Evolutionary conservation across 2,888 invertebrate genomes (phyloP), one percentile per base, ranked within the genome.

Genomic region (Andrena bucephala): DNA sequence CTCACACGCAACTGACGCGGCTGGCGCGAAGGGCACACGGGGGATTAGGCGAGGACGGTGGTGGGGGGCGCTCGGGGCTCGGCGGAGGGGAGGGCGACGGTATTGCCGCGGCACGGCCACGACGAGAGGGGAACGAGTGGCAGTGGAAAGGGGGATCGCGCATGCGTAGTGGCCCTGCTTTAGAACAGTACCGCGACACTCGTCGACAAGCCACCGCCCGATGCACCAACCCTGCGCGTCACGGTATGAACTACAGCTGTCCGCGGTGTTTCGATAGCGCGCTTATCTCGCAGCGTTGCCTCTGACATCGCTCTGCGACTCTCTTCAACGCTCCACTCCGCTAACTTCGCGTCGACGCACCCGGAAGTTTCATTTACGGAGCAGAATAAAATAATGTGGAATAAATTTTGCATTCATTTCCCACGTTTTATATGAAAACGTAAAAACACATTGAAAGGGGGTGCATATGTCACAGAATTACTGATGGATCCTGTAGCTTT

Each of bases 191-290:
- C 88, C 92, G 89, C 89, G 90, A 92, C 91, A 91, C 87, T 91
- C 88, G 85, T 75, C 85, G 85, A 76, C 86, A 87, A 89, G 94
- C 95, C 95, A 95, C 95, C 95, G 92, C 95, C 93, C 94, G 93
- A 90, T 89, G 88, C 89, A 89, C 76, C 86, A 70, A 81, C 75
- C 80, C 82, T 52, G 72, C 90, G 94, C 94, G 94, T 94, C 94
- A 94, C 66, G 48, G 36, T 74, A 62, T 94, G 92, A 78, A 87
- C 84, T 89, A 89, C 77, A 81, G 77, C 73, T 67, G 71, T 81
- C 74, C 59, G 24, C 42, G 31, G n/a, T 79, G 60, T 79, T 66
- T 29, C 60, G 27, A 67, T 52, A 63, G 29, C 52, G 48, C 29
- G 52, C 31, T 79, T 79, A 73, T 78, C 73, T 57, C 16, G 24